Evolutionary conservation across 2,797 vertebrate species (phyloP).

Genomic region (Rhynchonycteris naso): DNA sequence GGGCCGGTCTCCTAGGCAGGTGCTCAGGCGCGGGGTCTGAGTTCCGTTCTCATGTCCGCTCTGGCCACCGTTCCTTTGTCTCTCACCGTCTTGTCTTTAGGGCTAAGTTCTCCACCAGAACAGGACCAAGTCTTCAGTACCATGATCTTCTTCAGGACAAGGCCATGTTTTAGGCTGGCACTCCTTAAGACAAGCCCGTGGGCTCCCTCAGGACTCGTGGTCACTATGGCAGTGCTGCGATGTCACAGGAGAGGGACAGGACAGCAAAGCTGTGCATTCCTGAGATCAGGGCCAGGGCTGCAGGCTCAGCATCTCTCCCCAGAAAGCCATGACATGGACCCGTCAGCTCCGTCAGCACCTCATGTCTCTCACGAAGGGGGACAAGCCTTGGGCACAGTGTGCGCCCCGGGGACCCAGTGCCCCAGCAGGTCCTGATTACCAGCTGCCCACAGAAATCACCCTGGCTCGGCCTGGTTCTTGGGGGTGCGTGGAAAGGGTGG

Average conservation of each 20-base stretch:
- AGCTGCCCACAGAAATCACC: neutral
- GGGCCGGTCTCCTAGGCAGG: too few relatives aligned
- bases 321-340: neutral
- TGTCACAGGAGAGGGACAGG: rapidly evolving
- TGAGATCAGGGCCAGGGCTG: rapidly evolving
- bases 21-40: rapidly evolving
- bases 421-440: rapidly evolving
- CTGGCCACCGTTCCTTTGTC: rapidly evolving
- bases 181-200: neutral
- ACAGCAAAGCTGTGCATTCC: neutral
- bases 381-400: neutral
- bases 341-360: neutral
- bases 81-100: too few relatives aligned
- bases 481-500: rapidly evolving
- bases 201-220: neutral
- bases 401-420: rapidly evolving
- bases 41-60: rapidly evolving
- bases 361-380: neutral
- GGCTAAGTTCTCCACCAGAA: neutral
- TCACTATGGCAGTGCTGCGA: neutral
- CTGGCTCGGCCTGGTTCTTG: too few relatives aligned
- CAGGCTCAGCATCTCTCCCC: neutral
- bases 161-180: neutral
- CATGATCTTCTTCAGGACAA: neutral
- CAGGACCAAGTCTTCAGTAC: too few relatives aligned